A percentile compares a stretch with the other conserved stretches of the same genome.
These are phyloP conservation scores for Scaptomyza tumidula DNA, from an alignment of 2,888 invertebrate genomes.

Conservation along the genomic window DNA sequence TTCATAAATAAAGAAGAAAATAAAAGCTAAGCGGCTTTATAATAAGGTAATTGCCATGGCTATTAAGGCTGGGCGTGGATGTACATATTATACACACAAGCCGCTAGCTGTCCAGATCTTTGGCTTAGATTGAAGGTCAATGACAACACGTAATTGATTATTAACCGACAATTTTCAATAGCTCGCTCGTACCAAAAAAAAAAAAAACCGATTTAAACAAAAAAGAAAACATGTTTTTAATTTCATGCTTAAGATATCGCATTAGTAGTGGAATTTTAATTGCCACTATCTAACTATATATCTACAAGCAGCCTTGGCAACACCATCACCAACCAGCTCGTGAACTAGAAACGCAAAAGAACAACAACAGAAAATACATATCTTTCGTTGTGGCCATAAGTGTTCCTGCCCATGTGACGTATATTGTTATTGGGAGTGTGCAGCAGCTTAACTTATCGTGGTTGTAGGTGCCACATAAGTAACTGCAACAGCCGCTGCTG, in stretches of 20 bases:
- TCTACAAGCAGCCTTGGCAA: slow-evolving; percentile 46
- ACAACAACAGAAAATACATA: slow-evolving; percentile 19
- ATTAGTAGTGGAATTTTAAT: slow-evolving; percentile 72
- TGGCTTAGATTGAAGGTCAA: slow-evolving; percentile 73
- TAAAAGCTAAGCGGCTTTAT: slow-evolving; percentile 73
- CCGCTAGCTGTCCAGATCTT: slow-evolving; percentile 47
- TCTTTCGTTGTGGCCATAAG: slow-evolving; percentile 33
- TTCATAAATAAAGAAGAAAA: slow-evolving; percentile 68
- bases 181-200: slow-evolving; percentile 35
- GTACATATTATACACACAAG: neutral
- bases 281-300: slow-evolving; percentile 56
- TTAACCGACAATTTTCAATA: slow-evolving; percentile 55
- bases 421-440: slow-evolving; percentile 64
- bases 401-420: slow-evolving; percentile 42
- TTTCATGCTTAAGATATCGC: slow-evolving; percentile 76
- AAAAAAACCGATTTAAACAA: neutral
- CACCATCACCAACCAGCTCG: slow-evolving; percentile 24
- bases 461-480: slow-evolving; percentile 65
- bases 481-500: slow-evolving; percentile 43
- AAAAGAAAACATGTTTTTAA: slow-evolving; percentile 73
- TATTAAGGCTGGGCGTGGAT: slow-evolving; percentile 75
- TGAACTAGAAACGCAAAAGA: slow-evolving; percentile 56
- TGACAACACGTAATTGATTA: slow-evolving; percentile 79
- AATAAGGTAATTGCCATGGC: slow-evolving; percentile 74
- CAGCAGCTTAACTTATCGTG: slow-evolving; percentile 27